Percentiles rank a stretch among this genome's conserved stretches.
Conservation (phyloP, 2,888 invertebrate genomes). For the Liposcelis brunnea region DNA sequence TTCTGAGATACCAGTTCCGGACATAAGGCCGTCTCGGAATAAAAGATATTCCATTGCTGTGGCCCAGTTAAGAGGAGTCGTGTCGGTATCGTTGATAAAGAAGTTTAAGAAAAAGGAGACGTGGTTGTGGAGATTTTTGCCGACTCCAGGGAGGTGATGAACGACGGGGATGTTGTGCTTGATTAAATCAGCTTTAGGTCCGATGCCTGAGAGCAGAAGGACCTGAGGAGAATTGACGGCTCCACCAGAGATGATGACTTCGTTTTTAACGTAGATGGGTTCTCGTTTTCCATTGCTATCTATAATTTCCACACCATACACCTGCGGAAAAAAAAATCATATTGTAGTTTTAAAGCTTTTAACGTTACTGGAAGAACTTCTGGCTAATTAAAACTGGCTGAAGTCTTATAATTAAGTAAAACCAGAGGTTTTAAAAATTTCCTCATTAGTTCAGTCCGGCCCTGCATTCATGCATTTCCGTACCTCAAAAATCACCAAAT, state of each 20-base stretch:
- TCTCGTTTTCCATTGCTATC: slow-evolving; percentile 16
- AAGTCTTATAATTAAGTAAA: no score
- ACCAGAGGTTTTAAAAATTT: no score
- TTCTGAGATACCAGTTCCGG: slow-evolving; percentile 73
- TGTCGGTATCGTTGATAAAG: slow-evolving; percentile 67
- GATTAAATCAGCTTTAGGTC: slow-evolving; percentile 52
- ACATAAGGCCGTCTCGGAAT: slow-evolving; percentile 77
- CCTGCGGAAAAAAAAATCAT: not conserved
- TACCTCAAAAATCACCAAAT: no score
- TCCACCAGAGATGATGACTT: slow-evolving; percentile 51
- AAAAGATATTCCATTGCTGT: slow-evolving; percentile 81
- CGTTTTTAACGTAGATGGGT: slow-evolving; percentile 42
- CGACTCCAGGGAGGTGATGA: slow-evolving; percentile 63
- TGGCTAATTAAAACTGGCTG: no score
- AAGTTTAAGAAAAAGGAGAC: slow-evolving; percentile 66
- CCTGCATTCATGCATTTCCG: no score
- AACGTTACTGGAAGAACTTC: no score
- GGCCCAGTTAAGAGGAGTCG: slow-evolving; percentile 75
- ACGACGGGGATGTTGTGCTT: slow-evolving; percentile 42
- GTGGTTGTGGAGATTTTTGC: slow-evolving; percentile 71
- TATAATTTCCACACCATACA: slow-evolving; percentile 16
- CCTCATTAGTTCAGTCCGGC: no score
- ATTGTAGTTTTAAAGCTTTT: no score
- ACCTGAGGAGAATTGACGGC: slow-evolving; percentile 90
- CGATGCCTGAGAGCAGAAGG: slow-evolving; percentile 76